These are phyloP conservation scores for Girardia tigrina DNA, from an alignment of 2,888 invertebrate genomes.

Conservation along the genomic window DNA sequence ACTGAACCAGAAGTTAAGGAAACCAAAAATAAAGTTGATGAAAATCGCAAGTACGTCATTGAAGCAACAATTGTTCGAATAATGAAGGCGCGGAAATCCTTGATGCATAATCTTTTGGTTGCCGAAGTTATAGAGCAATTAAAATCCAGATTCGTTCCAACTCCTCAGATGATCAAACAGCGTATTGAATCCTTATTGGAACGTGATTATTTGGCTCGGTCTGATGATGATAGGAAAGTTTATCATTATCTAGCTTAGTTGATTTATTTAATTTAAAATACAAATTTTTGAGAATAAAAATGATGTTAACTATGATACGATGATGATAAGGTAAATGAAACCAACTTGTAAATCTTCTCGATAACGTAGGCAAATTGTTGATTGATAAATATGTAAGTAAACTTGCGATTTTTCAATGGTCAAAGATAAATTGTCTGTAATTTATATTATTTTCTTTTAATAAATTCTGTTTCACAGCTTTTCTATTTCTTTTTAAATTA, in stretches of 20 bases:
- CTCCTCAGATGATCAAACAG: conserved; percentile 93
- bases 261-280: conserved; percentile 15
- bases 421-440: conserved; percentile 23
- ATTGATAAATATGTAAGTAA: conserved; percentile 11
- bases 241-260: conserved; percentile 23
- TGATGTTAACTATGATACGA: too few species aligned
- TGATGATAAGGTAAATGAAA: too few species aligned
- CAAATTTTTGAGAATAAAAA: background rate
- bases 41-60: conserved; percentile 95
- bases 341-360: background rate
- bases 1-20: conserved; percentile 97
- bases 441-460: conserved; percentile 23
- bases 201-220: conserved; percentile 90
- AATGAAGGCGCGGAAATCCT: conserved; percentile 90
- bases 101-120: conserved; percentile 72
- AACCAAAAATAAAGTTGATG: conserved; percentile 85
- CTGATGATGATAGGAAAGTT: conserved; percentile 64
- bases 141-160: conserved; percentile 90
- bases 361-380: conserved; percentile 23
- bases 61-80: conserved; percentile 97
- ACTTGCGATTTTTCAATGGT: background rate
- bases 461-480: conserved; percentile 23
- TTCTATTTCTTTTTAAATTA: too few species aligned
- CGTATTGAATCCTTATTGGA: conserved; percentile 97
- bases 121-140: conserved; percentile 82